phyloP scores from a whole-genome alignment of 2,113 vertebrate species.

The Hypocryptadius cinnamomeus region DNA sequence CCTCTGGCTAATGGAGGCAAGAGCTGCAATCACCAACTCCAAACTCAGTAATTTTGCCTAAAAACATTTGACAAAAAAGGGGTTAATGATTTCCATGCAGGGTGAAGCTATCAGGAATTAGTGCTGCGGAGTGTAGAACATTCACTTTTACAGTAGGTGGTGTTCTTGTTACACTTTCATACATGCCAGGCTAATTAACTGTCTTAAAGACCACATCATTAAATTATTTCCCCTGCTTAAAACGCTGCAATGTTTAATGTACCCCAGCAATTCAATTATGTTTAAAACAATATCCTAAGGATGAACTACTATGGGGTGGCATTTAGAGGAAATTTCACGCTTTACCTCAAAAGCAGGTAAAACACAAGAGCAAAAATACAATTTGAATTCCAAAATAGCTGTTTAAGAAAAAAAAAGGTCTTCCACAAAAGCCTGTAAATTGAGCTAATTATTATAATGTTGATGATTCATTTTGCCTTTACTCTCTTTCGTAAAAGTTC shows the following conservation, averaged over 20 bases:
- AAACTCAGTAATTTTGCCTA: neutral
- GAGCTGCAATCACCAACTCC: neutral
- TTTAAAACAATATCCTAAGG: constrained; percentile 62
- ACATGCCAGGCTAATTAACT: constrained; percentile 77
- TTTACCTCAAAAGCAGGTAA: constrained; percentile 36
- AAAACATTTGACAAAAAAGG: constrained; percentile 54
- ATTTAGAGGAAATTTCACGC: neutral
- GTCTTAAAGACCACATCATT: constrained; percentile 72
- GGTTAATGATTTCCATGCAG: constrained; percentile 60
- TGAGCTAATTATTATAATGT: neutral
- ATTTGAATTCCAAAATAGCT: neutral
- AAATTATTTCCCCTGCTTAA: constrained; percentile 72
- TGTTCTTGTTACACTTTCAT: constrained; percentile 83
- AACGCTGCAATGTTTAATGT: constrained; percentile 68
- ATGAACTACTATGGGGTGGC: neutral
- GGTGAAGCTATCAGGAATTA: constrained; percentile 62
- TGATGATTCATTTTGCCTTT: neutral
- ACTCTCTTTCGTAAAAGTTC: neutral
- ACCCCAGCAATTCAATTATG: constrained; percentile 69
- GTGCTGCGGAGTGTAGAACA: constrained; percentile 70
- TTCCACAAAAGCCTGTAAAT: neutral
- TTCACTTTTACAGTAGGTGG: constrained; percentile 83
- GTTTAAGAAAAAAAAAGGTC: neutral
- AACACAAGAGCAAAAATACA: neutral
- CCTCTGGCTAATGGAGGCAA: neutral